Evolutionary conservation across 2,888 invertebrate species (phyloP), one percentile per base, ranked within the genome.

Genomic region (Seira ritae): DNA sequence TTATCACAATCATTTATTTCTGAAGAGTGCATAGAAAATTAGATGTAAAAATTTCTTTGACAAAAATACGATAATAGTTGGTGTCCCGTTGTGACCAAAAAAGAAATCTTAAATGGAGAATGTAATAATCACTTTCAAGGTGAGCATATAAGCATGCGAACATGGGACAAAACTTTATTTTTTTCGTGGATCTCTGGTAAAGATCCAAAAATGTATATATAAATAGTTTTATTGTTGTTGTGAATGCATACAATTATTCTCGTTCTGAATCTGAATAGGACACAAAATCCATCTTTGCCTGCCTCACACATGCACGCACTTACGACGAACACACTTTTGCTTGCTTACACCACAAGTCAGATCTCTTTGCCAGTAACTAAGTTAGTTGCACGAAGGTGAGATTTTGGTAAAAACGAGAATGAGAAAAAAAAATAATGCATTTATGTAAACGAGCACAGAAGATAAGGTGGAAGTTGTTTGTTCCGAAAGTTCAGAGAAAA

Each of bases 81-180:
- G 60, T 74, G 70, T 79, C 79, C 83, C 74, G 74, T 83, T 74
- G 74, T 69, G 78, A 74, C 70, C 83, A 74, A 83, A 74, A 60
- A 74, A 73, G 74, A 83, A 78, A 78, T 82, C 72, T 82, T n/a
- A 60, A 70, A 79, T 83, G 78, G 78, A 78, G 83, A 83, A 78
- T 83, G 74, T 70, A 83, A 79, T 78, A 74, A 70, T 23, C 79
- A 68, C 37, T 69, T 74, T 78, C 79, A 83, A 83, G 83, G 78
- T 83, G 79, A 83, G 62, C 62, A 75, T 73, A 37, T 60, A n/a
- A 15, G 60, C n/a, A n/a, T n/a, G 12, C 42, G 42, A 6, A 42
- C 42, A 42, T 12, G 42, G 42, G 60, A 60, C 4, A 42, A 42
- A 42, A 60, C 60, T 42, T 42, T 42, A 42, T 42, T 42, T 42